Conservation (phyloP, 2,113 vertebrate genomes). For the Ophiodon elongatus region DNA sequence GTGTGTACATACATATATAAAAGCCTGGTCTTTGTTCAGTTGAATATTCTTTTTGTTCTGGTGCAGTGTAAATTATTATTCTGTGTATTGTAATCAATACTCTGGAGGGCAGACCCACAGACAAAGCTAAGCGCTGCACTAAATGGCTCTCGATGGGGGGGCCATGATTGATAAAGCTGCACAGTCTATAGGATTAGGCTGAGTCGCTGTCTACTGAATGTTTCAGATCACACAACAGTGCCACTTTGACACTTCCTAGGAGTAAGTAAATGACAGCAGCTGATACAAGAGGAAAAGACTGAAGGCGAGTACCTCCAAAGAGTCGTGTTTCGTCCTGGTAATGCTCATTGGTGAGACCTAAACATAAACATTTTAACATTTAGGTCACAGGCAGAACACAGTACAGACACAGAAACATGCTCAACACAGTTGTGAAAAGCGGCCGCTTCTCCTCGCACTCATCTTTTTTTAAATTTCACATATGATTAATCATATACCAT, state of each 20-base stretch:
- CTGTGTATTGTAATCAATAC: conserved; percentile 7
- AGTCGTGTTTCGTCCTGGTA: conserved; percentile 87
- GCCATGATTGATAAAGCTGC: conserved; percentile 32
- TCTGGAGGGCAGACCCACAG: conserved; percentile 22
- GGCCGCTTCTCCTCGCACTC: conserved; percentile 19
- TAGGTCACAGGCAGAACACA: conserved; percentile 80
- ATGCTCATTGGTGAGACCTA: conserved; percentile 88
- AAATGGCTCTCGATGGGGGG: conserved; percentile 40
- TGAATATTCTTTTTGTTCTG: background rate
- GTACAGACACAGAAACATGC: conserved; percentile 72
- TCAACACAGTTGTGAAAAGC: conserved; percentile 57
- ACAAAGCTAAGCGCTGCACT: conserved; percentile 15
- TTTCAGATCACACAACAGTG: conserved; percentile 36
- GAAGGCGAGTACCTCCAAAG: conserved; percentile 85
- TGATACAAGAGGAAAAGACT: conserved; percentile 73
- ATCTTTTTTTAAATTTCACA: conserved; percentile 63
- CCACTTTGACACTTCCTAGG: conserved; percentile 23
- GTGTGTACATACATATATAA: background rate
- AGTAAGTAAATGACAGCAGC: conserved; percentile 67
- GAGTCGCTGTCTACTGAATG: conserved; percentile 18
- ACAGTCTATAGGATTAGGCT: conserved; percentile 6
- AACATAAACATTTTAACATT: conserved; percentile 87
- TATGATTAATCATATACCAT: conserved; percentile 67
- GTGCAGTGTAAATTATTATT: conserved; percentile 9
- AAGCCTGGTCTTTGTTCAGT: background rate